Evolutionary conservation across 2,797 vertebrate genomes (phyloP), one percentile per base, ranked within the genome.

Genomic region (Protonibea diacanthus): DNA sequence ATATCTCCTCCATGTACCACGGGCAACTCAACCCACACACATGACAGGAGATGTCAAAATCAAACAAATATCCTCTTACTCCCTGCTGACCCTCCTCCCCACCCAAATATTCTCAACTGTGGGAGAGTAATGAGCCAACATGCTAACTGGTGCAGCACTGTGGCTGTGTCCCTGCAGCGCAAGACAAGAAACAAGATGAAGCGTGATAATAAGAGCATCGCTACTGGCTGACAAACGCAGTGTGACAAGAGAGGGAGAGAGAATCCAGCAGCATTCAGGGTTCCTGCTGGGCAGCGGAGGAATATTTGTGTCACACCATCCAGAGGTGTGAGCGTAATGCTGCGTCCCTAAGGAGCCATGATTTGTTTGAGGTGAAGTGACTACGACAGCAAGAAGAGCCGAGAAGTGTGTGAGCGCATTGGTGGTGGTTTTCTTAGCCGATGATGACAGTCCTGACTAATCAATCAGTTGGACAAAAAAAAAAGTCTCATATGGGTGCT

Each of bases 261-360:
- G 49, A 65, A 83, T 80, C 63, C 65, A 77, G 76, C 68, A 76
- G 71, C 75, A 78, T 57, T 76, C 14, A 2, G 23, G 40, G 57
- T 71, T 83, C 80, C 70, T 88, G 85, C 81, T 78, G 71, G 60
- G 79, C 2, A n/a, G 71, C 6, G 47, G 65, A 82, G 63, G 82
- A 80, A 74, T 80, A 87, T 88, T 84, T 80, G 62, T 80, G 78
- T 81, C 69, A 71, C 85, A 80, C 82, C 78, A 84, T 77, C 57
- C 75, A 78, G 81, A 86, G 78, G 76, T 86, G 88, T 80, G 75
- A 90, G 51, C 61, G 65, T 68, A 79, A 88, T 78, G 49, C 47
- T 3, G 76, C 66, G 58, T 45, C 80, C 81, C 65, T 8, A 10
- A 57, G 52, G 80, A 84, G 53, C 51, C 55, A 57, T 5, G 40